phyloP scores from a whole-genome alignment of 2,888 invertebrate species.

The Yponomeuta plumbellus region DNA sequence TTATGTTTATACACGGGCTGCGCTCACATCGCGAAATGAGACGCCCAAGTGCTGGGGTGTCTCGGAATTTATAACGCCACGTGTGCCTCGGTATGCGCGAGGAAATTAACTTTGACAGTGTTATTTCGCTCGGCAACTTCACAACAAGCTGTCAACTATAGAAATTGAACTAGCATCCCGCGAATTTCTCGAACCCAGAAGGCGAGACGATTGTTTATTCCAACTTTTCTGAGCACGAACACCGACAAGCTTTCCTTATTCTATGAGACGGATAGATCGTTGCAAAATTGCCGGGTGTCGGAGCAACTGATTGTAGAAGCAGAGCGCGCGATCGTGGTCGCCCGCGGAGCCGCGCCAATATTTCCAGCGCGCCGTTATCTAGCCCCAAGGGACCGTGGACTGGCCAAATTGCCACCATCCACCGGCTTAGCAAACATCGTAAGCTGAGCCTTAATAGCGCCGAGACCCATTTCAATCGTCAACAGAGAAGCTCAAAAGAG shows the following conservation, averaged over 20 bases:
- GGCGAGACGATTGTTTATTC: not conserved
- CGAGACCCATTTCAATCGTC: conserved; percentile 59
- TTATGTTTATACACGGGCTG: conserved; percentile 30
- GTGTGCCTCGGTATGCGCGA: conserved; percentile 26
- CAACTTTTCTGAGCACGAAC: not conserved
- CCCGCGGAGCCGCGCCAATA: conserved; percentile 41
- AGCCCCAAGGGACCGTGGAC: conserved; percentile 35
- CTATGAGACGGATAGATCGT: conserved; percentile 9
- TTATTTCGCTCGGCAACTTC: conserved; percentile 24
- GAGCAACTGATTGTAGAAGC: not conserved
- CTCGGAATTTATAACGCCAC: conserved; percentile 40
- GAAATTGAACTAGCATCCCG: not conserved
- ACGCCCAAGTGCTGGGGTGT: conserved; percentile 23
- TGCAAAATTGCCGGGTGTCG: conserved; percentile 9
- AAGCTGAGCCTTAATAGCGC: conserved; percentile 46
- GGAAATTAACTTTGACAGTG: conserved; percentile 41
- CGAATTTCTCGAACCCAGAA: not conserved
- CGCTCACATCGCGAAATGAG: conserved; percentile 25
- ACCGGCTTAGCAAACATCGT: conserved; percentile 29
- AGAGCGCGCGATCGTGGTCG: conserved; percentile 34
- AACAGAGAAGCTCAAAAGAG: conserved; percentile 32
- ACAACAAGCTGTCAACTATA: conserved; percentile 8
- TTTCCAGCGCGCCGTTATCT: conserved; percentile 32
- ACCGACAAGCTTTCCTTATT: not conserved
- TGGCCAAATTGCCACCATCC: conserved; percentile 33